These are phyloP conservation scores for Rhagium mordax DNA, from an alignment of 2,888 invertebrate species.

Conservation along the genomic window DNA sequence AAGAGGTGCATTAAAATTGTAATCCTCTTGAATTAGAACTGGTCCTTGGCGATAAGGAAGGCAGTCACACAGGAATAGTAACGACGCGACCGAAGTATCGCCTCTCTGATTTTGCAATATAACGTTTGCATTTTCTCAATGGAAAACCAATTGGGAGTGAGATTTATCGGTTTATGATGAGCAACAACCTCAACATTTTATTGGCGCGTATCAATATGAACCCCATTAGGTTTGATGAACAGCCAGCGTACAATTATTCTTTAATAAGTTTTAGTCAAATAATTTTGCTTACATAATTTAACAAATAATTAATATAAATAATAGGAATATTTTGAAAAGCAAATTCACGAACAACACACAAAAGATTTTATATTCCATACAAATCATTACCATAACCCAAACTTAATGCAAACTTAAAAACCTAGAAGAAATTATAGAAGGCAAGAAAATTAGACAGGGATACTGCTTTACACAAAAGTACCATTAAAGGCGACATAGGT, in stretches of 20 bases:
- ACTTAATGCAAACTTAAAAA: no score
- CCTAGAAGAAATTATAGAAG: no score
- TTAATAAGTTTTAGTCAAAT: background rate
- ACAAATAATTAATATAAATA: background rate
- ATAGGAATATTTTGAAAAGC: no score
- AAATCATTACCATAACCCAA: no score
- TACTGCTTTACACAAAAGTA: no score
- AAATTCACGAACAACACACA: no score
- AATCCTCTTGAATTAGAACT: slow-evolving; percentile 52
- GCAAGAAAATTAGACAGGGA: no score
- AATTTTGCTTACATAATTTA: background rate
- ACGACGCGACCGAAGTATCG: slow-evolving; percentile 9
- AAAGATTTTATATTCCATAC: no score
- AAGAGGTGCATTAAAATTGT: slow-evolving; percentile 54
- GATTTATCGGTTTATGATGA: slow-evolving; percentile 31
- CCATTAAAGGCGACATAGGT: no score
- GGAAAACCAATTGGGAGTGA: slow-evolving; percentile 29
- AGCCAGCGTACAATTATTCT: background rate
- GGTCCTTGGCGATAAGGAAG: slow-evolving; percentile 48
- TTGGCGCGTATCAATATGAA: background rate
- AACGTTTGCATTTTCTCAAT: slow-evolving; percentile 32
- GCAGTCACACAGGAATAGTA: slow-evolving; percentile 18
- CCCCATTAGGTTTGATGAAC: background rate
- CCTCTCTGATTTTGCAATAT: slow-evolving; percentile 24
- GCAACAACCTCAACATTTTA: slow-evolving; percentile 21